Percentiles rank a stretch among this genome's conserved stretches.
Evolutionary conservation across 2,888 invertebrate species (phyloP).

Genomic region (Holacanthella duospinosa): DNA sequence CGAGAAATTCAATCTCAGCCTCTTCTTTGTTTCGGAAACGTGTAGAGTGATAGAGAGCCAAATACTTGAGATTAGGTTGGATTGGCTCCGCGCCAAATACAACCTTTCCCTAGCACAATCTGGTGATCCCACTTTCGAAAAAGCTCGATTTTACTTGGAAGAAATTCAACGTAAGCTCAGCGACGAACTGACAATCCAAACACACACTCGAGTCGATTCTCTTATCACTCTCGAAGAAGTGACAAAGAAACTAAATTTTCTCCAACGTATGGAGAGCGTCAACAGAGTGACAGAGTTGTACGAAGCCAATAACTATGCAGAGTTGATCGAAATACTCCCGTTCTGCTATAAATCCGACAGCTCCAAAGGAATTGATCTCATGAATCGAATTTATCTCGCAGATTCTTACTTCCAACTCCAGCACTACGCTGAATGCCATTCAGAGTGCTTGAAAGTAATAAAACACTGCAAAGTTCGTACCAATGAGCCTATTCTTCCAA

Average conservation of each 20-base stretch:
- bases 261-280: slow-evolving; percentile 31
- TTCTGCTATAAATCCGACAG: slow-evolving; percentile 17
- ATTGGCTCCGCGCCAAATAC: slow-evolving; percentile 16
- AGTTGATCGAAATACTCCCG: slow-evolving; percentile 53
- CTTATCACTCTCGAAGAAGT: slow-evolving; percentile 49
- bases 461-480: background rate
- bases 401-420: slow-evolving; percentile 20
- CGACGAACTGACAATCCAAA: background rate
- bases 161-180: background rate
- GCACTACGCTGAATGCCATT: slow-evolving; percentile 19
- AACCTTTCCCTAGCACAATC: slow-evolving; percentile 7
- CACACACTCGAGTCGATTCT: slow-evolving; percentile 19
- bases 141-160: background rate
- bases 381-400: slow-evolving; percentile 19
- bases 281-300: slow-evolving; percentile 46
- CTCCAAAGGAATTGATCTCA: slow-evolving; percentile 12
- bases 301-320: slow-evolving; percentile 53
- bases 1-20: background rate
- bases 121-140: background rate
- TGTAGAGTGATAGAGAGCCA: background rate
- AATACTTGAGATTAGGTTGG: background rate
- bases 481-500: background rate
- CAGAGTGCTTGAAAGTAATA: slow-evolving; percentile 22
- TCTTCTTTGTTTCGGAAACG: background rate
- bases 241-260: slow-evolving; percentile 40